Conservation (phyloP, 2,797 vertebrate species). For the Salmo trutta region DNA sequence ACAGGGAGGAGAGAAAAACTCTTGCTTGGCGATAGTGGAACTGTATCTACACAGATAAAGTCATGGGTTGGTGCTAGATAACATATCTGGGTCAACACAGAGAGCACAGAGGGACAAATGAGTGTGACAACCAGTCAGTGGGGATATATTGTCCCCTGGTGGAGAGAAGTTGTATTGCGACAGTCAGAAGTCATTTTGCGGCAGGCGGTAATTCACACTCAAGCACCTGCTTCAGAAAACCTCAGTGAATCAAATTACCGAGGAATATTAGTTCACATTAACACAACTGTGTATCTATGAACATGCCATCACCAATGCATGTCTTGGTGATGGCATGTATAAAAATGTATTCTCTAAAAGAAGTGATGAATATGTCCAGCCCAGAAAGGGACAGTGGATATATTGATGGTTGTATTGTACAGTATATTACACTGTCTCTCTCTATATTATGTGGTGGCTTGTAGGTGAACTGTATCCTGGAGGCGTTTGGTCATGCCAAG, state of each 20-base stretch:
- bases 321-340: not conserved
- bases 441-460: not conserved
- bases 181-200: conserved; percentile 8
- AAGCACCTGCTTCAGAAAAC: not conserved
- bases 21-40: conserved; percentile 20
- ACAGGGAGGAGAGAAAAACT: conserved; percentile 27
- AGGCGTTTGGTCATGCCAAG: conserved; percentile 92
- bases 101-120: conserved; percentile 41
- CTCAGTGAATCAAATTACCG: not conserved
- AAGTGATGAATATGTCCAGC: not conserved
- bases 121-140: conserved; percentile 10
- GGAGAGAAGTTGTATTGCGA: conserved; percentile 35
- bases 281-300: not conserved
- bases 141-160: conserved; percentile 63
- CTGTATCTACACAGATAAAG: conserved; percentile 52
- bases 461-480: conserved; percentile 87
- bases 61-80: conserved; percentile 61
- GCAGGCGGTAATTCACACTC: not conserved
- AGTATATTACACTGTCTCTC: too few relatives aligned
- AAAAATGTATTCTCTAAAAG: not conserved
- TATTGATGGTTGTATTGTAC: not conserved
- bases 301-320: not conserved
- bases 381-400: not conserved
- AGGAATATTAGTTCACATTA: not conserved
- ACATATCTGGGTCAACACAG: conserved; percentile 70